phyloP scores from a whole-genome alignment of 1,140 invertebrate species.

The Rhagoletis zephyria region DNA sequence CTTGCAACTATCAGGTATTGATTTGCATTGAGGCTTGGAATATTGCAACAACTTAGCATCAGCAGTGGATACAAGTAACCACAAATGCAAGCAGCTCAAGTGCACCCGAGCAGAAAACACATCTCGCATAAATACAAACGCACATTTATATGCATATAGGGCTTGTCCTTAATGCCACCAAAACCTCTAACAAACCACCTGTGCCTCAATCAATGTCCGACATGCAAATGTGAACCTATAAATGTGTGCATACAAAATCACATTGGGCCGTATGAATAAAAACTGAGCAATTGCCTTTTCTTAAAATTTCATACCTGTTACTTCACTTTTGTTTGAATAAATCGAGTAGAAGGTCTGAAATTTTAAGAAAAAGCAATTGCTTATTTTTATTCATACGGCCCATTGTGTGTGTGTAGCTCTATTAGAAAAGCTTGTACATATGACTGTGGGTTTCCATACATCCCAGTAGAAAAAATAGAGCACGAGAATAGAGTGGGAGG shows the following conservation, averaged over 20 bases:
- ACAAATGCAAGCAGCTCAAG: slow-evolving; percentile 29
- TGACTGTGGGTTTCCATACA: too few relatives aligned
- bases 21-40: neutral
- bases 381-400: neutral
- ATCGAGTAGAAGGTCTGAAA: too few relatives aligned
- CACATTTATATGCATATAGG: neutral
- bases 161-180: slow-evolving; percentile 39
- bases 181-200: slow-evolving; percentile 50
- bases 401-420: neutral
- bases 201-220: slow-evolving; percentile 40
- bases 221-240: neutral
- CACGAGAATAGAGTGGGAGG: too few relatives aligned
- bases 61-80: neutral
- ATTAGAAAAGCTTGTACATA: neutral
- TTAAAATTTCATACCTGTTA: too few relatives aligned
- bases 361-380: too few relatives aligned
- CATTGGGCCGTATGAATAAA: too few relatives aligned
- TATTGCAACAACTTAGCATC: neutral
- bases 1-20: neutral
- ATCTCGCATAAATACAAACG: neutral
- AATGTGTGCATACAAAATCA: neutral
- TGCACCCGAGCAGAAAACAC: neutral
- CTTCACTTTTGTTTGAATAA: too few relatives aligned
- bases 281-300: too few relatives aligned
- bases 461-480: too few relatives aligned